These are phyloP conservation scores for Staurois parvus DNA, from an alignment of 2,797 vertebrate genomes.

Conservation along the genomic window DNA sequence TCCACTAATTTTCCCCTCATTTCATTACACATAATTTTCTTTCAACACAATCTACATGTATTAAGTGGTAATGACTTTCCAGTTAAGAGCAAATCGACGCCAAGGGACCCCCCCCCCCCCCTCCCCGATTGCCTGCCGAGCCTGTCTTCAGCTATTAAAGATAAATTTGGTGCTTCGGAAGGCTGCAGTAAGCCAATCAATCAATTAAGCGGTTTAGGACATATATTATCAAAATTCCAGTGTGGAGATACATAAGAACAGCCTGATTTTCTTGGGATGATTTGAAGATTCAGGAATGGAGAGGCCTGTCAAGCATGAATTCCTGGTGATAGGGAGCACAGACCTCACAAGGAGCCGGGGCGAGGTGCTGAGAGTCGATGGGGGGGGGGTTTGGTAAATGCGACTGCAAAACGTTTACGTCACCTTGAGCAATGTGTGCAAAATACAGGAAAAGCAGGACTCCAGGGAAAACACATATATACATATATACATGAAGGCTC, in stretches of 20 bases:
- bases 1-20: conserved; percentile 94
- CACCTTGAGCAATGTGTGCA: no score
- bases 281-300: conserved; percentile 71
- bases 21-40: conserved; percentile 92
- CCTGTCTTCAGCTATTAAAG: conserved; percentile 90
- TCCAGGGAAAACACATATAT: no score
- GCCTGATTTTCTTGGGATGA: conserved; percentile 76
- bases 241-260: conserved; percentile 74
- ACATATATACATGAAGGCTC: neutral
- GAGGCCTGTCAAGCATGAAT: conserved; percentile 67
- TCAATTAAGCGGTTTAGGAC: conserved; percentile 88
- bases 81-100: conserved; percentile 97
- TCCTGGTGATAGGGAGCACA: conserved; percentile 67
- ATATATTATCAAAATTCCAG: conserved; percentile 85
- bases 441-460: no score
- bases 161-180: conserved; percentile 89
- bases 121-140: conserved; percentile 81
- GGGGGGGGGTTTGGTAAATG: conserved; percentile 34
- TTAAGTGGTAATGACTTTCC: conserved; percentile 97
- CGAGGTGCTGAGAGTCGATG: conserved; percentile 18
- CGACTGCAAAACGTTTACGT: conserved; percentile 26
- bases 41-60: conserved; percentile 96
- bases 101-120: conserved; percentile 83
- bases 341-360: conserved; percentile 44
- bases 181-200: conserved; percentile 89